Conservation (phyloP, 2,113 vertebrate genomes). For the Alligator mississippiensis region DNA sequence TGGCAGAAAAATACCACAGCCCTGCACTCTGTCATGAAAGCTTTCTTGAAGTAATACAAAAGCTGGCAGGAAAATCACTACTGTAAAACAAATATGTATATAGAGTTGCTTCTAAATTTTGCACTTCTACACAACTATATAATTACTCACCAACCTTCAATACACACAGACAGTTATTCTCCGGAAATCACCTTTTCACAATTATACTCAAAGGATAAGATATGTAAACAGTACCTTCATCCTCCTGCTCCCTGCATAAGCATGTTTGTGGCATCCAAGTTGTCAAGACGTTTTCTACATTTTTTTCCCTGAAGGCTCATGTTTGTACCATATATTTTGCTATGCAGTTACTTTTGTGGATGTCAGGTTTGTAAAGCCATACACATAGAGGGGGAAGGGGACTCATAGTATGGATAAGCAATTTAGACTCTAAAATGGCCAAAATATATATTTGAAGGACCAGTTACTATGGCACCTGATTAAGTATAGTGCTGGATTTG, state of each 20-base stretch:
- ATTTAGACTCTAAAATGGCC: slow-evolving; percentile 2
- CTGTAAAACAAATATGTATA: neutral
- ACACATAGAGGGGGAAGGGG: neutral
- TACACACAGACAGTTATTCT: slow-evolving; percentile 18
- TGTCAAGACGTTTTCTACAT: slow-evolving; percentile 75
- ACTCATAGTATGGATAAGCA: neutral
- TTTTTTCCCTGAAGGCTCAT: slow-evolving; percentile 1
- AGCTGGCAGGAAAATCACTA: slow-evolving; percentile 24
- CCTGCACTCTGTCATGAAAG: neutral
- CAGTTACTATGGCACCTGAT: slow-evolving; percentile 77
- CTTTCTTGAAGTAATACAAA: neutral
- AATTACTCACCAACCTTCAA: neutral
- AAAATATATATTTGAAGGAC: slow-evolving; percentile 23
- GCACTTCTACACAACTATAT: neutral
- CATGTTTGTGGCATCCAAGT: slow-evolving; percentile 76
- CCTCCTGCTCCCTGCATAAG: slow-evolving; percentile 72
- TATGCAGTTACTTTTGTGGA: neutral
- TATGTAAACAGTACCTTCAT: slow-evolving; percentile 68
- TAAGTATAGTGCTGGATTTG: slow-evolving; percentile 50
- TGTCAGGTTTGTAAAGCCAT: neutral
- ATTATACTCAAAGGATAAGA: slow-evolving; percentile 24
- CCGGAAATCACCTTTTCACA: neutral
- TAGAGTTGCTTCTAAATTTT: slow-evolving; percentile 15
- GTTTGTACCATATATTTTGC: rapidly evolving
- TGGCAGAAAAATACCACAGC: neutral